phyloP scores from a whole-genome alignment of 2,113 vertebrate species.

The Lonchura striata region DNA sequence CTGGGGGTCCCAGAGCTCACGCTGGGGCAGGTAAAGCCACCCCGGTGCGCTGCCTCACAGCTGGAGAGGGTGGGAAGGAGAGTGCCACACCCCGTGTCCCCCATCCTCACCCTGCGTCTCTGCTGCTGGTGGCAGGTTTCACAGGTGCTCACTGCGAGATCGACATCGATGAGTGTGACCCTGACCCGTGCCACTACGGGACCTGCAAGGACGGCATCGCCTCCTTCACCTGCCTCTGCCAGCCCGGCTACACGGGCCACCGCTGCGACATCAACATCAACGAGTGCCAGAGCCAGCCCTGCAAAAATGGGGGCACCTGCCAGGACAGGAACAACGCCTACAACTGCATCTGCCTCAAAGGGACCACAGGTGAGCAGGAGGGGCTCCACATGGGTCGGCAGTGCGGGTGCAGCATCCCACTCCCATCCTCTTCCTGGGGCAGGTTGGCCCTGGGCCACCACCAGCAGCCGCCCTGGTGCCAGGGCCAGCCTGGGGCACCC shows the following conservation, averaged over 20 bases:
- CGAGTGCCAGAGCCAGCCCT: slow-evolving; percentile 93
- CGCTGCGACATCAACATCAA: slow-evolving; percentile 93
- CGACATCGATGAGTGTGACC: slow-evolving; percentile 86
- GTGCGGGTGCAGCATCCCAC: fast-evolving
- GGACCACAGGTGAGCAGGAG: slow-evolving; percentile 81
- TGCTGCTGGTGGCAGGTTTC: slow-evolving; percentile 75
- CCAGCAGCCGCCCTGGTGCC: not conserved
- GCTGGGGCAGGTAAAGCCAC: not conserved
- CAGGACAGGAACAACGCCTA: slow-evolving; percentile 87
- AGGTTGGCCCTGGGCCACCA: not conserved
- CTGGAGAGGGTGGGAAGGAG: not conserved
- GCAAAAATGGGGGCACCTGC: slow-evolving; percentile 90
- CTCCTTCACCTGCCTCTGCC: slow-evolving; percentile 87
- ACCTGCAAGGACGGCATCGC: slow-evolving; percentile 87
- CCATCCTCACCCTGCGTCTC: not conserved
- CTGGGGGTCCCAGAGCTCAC: fast-evolving
- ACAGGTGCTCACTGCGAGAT: slow-evolving; percentile 85
- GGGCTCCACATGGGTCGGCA: fast-evolving
- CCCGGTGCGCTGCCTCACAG: fast-evolving
- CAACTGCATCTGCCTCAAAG: slow-evolving; percentile 87
- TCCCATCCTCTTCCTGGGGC: not conserved
- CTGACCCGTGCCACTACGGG: slow-evolving; percentile 90
- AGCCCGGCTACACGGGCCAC: slow-evolving; percentile 85
- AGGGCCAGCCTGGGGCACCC: not conserved
- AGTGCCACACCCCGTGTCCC: not conserved